Evolutionary conservation across 1,140 invertebrate genomes (phyloP).

Genomic region (Wiebesia pumilae): DNA sequence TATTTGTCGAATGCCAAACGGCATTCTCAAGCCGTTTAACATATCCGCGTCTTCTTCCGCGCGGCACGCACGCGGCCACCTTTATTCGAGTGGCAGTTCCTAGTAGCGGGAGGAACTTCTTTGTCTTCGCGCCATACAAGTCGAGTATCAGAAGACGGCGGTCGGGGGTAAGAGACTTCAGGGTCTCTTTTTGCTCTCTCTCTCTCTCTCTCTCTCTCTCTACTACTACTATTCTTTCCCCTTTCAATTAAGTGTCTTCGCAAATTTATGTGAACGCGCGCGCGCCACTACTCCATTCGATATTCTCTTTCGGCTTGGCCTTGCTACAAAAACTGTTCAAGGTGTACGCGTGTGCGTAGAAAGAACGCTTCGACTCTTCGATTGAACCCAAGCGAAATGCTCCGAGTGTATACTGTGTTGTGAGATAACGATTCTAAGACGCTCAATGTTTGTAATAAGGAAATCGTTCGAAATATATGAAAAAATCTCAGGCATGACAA

Average conservation of each 20-base stretch:
- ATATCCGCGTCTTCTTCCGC: slow-evolving; percentile 60
- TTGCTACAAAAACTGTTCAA: neutral
- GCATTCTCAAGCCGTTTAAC: slow-evolving; percentile 67
- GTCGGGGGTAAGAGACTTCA: neutral
- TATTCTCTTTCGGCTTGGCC: slow-evolving; percentile 63
- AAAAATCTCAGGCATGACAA: neutral
- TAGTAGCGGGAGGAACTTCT: slow-evolving; percentile 46
- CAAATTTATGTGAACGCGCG: slow-evolving; percentile 72
- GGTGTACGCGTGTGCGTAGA: neutral
- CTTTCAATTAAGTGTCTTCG: slow-evolving; percentile 73
- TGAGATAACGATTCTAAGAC: neutral
- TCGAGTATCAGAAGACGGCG: neutral
- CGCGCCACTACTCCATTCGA: slow-evolving; percentile 59
- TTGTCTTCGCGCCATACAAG: slow-evolving; percentile 45
- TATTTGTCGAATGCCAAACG: slow-evolving; percentile 63
- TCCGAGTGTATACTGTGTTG: neutral
- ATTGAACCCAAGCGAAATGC: neutral
- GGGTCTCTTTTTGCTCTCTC: neutral
- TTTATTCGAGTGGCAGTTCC: slow-evolving; percentile 7
- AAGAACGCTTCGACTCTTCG: neutral
- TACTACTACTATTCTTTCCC: slow-evolving; percentile 61
- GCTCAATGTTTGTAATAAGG: neutral
- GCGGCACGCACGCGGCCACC: slow-evolving; percentile 43
- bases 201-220: neutral
- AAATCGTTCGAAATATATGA: neutral